A percentile compares a stretch with the other conserved stretches of the same genome.
These are phyloP conservation scores for Dicroscelio sp. DNA, from an alignment of 2,888 invertebrate genomes.

Conservation along the genomic window DNA sequence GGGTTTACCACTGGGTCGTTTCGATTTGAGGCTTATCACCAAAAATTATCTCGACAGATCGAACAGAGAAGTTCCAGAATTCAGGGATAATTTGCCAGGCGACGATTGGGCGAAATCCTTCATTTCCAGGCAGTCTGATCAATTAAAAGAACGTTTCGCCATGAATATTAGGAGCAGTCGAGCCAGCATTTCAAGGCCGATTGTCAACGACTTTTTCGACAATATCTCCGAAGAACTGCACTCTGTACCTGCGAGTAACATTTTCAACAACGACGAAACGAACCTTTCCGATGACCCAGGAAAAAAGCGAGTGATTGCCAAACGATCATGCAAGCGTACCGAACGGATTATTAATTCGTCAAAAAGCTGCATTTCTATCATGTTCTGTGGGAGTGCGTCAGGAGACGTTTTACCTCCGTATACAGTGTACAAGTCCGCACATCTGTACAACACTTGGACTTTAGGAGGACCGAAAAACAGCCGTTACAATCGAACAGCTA, in stretches of 20 bases:
- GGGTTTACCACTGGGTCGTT: conserved; percentile 29
- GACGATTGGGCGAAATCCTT: conserved; percentile 52
- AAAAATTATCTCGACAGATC: conserved; percentile 38
- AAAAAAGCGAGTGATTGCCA: conserved; percentile 18
- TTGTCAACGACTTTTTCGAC: conserved; percentile 33
- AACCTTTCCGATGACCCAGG: conserved; percentile 44
- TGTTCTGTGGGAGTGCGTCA: conserved; percentile 58
- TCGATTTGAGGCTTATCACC: conserved; percentile 12
- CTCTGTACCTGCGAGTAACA: conserved; percentile 28
- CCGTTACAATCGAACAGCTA: conserved; percentile 56
- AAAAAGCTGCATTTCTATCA: conserved; percentile 45
- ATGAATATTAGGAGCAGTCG: conserved; percentile 33
- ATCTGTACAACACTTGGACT: conserved; percentile 36
- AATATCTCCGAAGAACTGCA: not conserved
- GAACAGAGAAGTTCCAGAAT: not conserved
- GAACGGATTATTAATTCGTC: conserved; percentile 33
- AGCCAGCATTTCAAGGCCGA: not conserved
- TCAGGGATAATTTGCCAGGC: conserved; percentile 61
- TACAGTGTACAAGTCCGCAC: conserved; percentile 40
- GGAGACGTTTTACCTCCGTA: conserved; percentile 45
- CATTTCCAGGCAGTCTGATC: conserved; percentile 6
- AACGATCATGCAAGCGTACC: not conserved
- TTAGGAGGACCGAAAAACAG: conserved; percentile 18
- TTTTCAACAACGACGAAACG: conserved; percentile 49
- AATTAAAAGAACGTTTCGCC: conserved; percentile 17